Base-by-base conservation (phyloP, 1,140 invertebrate species). In the Conus ventricosus region DNA sequence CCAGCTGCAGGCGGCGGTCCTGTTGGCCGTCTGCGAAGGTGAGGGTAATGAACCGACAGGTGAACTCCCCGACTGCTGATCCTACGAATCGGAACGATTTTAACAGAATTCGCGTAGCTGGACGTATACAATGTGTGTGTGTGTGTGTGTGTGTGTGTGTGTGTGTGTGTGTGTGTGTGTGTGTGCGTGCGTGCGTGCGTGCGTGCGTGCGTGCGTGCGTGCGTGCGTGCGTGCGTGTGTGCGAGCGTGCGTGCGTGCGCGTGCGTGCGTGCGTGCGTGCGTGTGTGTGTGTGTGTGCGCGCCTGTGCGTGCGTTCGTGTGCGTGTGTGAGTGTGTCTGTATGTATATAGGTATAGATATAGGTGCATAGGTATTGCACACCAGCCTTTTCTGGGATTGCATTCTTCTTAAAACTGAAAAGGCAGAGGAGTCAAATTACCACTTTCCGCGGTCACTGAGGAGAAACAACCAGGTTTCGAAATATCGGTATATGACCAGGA, bases 1-100 rank as follows among this genome's bases (percentile, higher is more conserved):
- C 54, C 71, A 51, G 75, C 86, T 87, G 75, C 86, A 87, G 86
- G 67, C 86, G 5, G 51, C 86, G 17, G 86, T 87, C 27, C 86
- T 87, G 13, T 6, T 87, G 71, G 86, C 27, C 4, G 75, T 87
- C 11, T 76, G 15, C 10, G 57, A 87, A 80, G 86, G 86, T 87
- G 13, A 75, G 54, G 7, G 7, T 2, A n/a, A 39, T 3, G 39
- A 39, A 39, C 39, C 39, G 39, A 15, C 20, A 15, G 39, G 39
- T 84, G 55, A 71, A 51, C 51, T 3, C 67, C 63, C 23, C 60
- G 39, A 85, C 67, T 1, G 4, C 39, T 39, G 39, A 39, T 39
- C 39, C 39, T 39, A 39, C 39, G 0, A 39, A 39, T n/a, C 17
- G 8, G 39, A 13, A 84, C 15, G 55, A 10, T 20, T 84, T n/a